Base-by-base conservation (phyloP, 2,888 invertebrate species). In the Carabus problematicus region DNA sequence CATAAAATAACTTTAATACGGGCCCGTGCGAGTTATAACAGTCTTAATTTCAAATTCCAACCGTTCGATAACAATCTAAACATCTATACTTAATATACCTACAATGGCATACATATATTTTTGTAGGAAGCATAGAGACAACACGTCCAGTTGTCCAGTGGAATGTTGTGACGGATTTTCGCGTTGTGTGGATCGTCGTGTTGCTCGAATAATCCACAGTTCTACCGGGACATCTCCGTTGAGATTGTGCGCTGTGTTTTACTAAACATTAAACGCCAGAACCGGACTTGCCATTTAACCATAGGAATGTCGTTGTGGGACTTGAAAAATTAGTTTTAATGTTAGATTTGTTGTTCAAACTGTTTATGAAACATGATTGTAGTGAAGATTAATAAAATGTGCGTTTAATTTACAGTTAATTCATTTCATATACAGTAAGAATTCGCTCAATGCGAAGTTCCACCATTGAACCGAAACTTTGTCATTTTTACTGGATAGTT, bases 1-100 rank as follows among this genome's bases (percentile, higher is more conserved):
- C 60, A 67, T 16, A 52, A n/a, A 59, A 67, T 67, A 60, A 67
- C 60, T 59, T 67, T 42, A 67, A 67, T 67, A 59, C 60, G 52
- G 52, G 43, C 55, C n/a, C 42, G 18, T 40, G 59, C 11, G 60
- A 43, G 47, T 45, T 42, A 60, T 55, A 55, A 18, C 59, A 67
- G 67, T 60, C 67, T 67, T 67, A 67, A 67, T 67, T 67, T 67
- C 43, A 67, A 67, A 67, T 67, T 67, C 67, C 52, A 60, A 16
- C 67, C n/a, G 19, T 52, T 52, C 41, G 67, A 67, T 67, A 67
- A 67, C 12, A 42, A 67, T 67, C 67, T 67, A 67, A 67, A 67
- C 67, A 67, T 67, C 67, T 67, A 67, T 67, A 67, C 67, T 60
- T 67, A 67, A 67, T 67, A 67, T 67, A 60, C 11, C 60, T 60